Percentiles rank a stretch among this genome's conserved stretches.
Conservation (phyloP, 2,888 invertebrate genomes). For the Acleris sparsana region DNA sequence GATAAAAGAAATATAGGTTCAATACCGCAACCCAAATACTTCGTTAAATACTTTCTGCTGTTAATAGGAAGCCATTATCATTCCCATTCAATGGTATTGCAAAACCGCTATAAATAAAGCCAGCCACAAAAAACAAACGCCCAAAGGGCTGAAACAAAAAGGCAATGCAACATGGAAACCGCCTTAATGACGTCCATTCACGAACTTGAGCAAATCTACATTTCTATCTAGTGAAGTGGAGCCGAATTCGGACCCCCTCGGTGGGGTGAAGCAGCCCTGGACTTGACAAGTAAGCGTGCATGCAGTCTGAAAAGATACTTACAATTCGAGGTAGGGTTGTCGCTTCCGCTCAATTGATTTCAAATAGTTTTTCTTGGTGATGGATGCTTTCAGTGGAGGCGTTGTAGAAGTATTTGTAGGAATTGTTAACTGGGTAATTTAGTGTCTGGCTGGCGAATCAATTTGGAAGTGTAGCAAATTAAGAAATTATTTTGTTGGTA, state of each 20-base stretch:
- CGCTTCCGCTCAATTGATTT: constrained; percentile 11
- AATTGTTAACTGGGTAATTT: too few species aligned
- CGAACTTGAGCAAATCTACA: constrained; percentile 30
- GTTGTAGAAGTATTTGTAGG: background rate
- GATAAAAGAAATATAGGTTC: too few species aligned
- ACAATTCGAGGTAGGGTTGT: constrained; percentile 24
- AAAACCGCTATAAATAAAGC: constrained; percentile 29
- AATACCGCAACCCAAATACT: too few species aligned
- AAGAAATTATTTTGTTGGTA: too few species aligned
- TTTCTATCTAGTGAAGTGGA: constrained; percentile 27
- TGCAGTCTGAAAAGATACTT: constrained; percentile 26
- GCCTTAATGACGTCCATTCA: constrained; percentile 36
- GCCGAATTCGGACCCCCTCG: constrained; percentile 27
- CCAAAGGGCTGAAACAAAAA: constrained; percentile 26
- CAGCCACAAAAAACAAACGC: constrained; percentile 31
- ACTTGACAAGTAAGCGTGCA: constrained; percentile 22
- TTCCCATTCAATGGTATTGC: background rate
- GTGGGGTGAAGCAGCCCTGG: constrained; percentile 24
- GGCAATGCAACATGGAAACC: constrained; percentile 28
- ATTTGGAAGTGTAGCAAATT: too few species aligned
- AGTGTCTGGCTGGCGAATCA: too few species aligned
- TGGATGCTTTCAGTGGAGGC: background rate
- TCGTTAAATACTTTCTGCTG: too few species aligned
- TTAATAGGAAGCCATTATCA: background rate
- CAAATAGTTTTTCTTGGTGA: constrained; percentile 3